A percentile compares a stretch with the other conserved stretches of the same genome.
phyloP scores from a whole-genome alignment of 2,888 invertebrate species.

The Punctoribates punctum region DNA sequence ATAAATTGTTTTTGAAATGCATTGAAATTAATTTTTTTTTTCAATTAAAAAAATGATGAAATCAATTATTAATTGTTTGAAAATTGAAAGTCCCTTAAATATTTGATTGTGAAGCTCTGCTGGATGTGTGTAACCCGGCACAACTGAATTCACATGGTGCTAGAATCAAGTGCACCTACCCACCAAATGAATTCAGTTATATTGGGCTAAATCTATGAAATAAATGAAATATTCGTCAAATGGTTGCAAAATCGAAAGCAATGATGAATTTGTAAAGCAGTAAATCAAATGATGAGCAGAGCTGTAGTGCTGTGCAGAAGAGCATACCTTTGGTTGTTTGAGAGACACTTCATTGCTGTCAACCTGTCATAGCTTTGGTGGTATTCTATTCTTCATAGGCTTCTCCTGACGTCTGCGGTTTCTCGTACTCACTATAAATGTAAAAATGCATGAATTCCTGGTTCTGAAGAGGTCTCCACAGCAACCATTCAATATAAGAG shows the following conservation, averaged over 20 bases:
- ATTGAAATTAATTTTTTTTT: too few relatives aligned
- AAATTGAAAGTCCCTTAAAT: too few relatives aligned
- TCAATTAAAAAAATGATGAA: too few relatives aligned
- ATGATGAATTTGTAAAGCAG: background rate
- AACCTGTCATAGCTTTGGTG: background rate
- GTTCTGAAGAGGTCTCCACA: slow-evolving; percentile 11
- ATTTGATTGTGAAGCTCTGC: background rate
- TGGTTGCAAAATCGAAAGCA: background rate
- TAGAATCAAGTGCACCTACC: slow-evolving; percentile 3
- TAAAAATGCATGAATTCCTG: slow-evolving; percentile 11
- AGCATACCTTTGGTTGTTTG: background rate
- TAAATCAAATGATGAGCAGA: background rate
- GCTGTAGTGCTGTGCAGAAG: background rate
- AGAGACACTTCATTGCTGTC: slow-evolving; percentile 3
- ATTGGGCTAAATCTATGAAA: background rate
- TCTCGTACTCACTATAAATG: background rate
- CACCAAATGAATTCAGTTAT: slow-evolving; percentile 34
- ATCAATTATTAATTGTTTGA: too few relatives aligned
- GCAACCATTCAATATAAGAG: slow-evolving; percentile 16
- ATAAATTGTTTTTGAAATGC: too few relatives aligned
- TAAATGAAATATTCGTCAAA: background rate
- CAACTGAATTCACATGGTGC: slow-evolving; percentile 36
- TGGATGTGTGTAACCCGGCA: background rate
- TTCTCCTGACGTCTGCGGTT: slow-evolving; percentile 3
- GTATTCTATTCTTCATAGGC: background rate